These are phyloP conservation scores for Psylliodes chrysocephalus DNA, from an alignment of 2,888 invertebrate genomes.

Conservation along the genomic window DNA sequence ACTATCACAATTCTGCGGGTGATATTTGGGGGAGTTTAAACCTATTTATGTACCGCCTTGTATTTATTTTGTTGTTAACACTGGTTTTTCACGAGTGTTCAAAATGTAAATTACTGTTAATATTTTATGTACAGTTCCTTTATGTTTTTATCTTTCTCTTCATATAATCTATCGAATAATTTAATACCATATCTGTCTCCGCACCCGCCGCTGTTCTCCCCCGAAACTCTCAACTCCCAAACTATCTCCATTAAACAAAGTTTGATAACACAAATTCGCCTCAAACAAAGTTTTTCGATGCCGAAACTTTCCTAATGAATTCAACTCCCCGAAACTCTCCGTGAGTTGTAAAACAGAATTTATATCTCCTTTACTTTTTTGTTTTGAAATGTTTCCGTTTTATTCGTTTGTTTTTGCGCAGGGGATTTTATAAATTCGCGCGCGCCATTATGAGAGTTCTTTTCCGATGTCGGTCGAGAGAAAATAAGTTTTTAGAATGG, in stretches of 20 bases:
- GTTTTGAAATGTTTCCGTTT: constrained; percentile 38
- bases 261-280: constrained; percentile 46
- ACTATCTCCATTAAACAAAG: constrained; percentile 53
- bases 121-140: too few relatives aligned
- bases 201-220: constrained; percentile 20
- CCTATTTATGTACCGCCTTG: too few relatives aligned
- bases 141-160: too few relatives aligned
- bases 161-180: too few relatives aligned
- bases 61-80: too few relatives aligned
- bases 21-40: too few relatives aligned
- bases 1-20: too few relatives aligned
- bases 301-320: constrained; percentile 47
- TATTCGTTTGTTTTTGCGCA: constrained; percentile 25
- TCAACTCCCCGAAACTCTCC: constrained; percentile 41
- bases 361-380: constrained; percentile 38
- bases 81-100: too few relatives aligned
- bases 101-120: too few relatives aligned
- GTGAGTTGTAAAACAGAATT: constrained; percentile 43
- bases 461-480: constrained; percentile 10
- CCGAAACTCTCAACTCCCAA: constrained; percentile 33
- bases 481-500: not conserved
- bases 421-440: constrained; percentile 34
- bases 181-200: too few relatives aligned
- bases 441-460: constrained; percentile 30
- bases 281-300: constrained; percentile 44